These are phyloP conservation scores for Xerus inauris DNA, from an alignment of 2,113 vertebrate genomes.

Conservation along the genomic window DNA sequence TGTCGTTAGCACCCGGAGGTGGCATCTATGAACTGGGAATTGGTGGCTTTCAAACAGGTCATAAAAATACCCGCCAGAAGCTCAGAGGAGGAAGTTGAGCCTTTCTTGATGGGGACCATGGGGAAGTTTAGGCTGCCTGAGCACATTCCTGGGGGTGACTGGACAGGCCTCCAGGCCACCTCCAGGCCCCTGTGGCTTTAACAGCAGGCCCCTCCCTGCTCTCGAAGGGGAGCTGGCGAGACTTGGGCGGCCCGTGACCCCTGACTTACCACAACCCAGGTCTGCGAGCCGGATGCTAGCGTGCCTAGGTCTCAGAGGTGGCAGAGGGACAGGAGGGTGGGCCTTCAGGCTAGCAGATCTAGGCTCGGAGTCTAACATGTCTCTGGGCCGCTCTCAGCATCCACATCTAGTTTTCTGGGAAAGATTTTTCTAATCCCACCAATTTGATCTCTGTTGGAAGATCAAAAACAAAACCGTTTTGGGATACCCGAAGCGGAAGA, in stretches of 20 bases:
- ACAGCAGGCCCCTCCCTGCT: not conserved
- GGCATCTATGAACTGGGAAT: not conserved
- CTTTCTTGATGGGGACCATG: not conserved
- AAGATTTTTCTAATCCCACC: not conserved
- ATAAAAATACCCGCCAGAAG: not conserved
- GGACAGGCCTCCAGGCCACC: not conserved
- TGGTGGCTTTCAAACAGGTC: not conserved
- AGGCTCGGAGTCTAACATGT: not conserved
- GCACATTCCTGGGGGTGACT: rapidly evolving
- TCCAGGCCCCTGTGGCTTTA: not conserved
- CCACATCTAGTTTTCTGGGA: not conserved
- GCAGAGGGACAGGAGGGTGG: not conserved
- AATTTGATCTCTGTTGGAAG: not conserved
- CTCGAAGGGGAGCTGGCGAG: not conserved
- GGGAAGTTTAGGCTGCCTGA: not conserved
- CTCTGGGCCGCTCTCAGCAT: not conserved
- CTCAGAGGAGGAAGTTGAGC: not conserved
- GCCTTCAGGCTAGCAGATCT: not conserved
- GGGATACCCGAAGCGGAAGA: not conserved
- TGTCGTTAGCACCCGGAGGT: not conserved
- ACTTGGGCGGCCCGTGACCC: not conserved
- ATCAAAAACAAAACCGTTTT: not conserved
- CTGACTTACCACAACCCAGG: rapidly evolving
- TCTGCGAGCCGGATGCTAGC: rapidly evolving
- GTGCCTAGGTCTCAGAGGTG: not conserved